Evolutionary conservation across 1,140 invertebrate species (phyloP).

Genomic region (Nasonia vitripennis): DNA sequence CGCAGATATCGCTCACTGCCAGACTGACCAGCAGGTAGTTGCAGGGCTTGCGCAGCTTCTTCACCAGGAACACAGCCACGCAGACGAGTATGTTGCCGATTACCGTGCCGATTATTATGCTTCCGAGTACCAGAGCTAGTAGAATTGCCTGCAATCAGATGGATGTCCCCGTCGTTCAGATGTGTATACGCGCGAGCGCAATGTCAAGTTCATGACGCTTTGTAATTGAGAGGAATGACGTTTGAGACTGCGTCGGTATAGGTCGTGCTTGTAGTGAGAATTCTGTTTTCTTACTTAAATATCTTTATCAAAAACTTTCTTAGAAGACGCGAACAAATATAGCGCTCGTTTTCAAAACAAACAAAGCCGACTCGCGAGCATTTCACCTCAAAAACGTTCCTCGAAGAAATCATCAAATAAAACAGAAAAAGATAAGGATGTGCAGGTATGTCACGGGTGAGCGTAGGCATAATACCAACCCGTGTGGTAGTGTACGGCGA

Average conservation of each 20-base stretch:
- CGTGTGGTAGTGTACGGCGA: conserved; percentile 70
- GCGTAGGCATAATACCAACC: conserved; percentile 54
- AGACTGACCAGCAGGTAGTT: conserved; percentile 94
- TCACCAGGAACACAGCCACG: conserved; percentile 90
- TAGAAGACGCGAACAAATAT: not conserved
- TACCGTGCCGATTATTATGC: conserved; percentile 87
- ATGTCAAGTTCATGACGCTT: too few species aligned
- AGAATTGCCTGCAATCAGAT: conserved; percentile 77
- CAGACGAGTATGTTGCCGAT: conserved; percentile 93
- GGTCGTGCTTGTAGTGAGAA: too few species aligned
- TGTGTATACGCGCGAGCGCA: too few species aligned
- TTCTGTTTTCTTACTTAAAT: too few species aligned
- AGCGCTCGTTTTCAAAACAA: too few species aligned
- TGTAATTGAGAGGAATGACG: too few species aligned
- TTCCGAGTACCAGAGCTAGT: conserved; percentile 82
- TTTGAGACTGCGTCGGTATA: too few species aligned
- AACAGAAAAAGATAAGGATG: too few species aligned
- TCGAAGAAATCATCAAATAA: too few species aligned
- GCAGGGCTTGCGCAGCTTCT: conserved; percentile 87
- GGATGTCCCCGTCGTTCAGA: not conserved
- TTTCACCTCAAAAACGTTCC: too few species aligned
- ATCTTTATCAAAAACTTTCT: not conserved
- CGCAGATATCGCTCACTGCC: conserved; percentile 91
- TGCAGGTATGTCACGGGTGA: too few species aligned
- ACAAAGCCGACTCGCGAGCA: too few species aligned